Conservation (phyloP, 2,888 invertebrate species). For the Netelia melanura region DNA sequence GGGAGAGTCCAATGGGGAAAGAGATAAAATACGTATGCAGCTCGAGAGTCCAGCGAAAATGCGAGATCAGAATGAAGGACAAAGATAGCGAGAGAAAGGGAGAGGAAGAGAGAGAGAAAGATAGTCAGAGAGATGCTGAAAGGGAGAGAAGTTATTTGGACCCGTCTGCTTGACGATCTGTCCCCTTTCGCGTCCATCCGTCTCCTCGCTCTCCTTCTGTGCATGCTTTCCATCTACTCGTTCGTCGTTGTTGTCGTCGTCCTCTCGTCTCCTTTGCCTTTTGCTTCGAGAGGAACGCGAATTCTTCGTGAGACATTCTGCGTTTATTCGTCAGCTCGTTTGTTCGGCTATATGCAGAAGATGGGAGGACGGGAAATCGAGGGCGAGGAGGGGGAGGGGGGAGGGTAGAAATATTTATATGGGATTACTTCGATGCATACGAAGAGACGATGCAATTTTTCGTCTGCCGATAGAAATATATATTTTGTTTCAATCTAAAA, state of each 20-base stretch:
- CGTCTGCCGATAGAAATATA: not conserved
- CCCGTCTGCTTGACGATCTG: constrained; percentile 75
- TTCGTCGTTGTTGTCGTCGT: constrained; percentile 26
- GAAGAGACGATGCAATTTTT: not conserved
- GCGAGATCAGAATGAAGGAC: constrained; percentile 28
- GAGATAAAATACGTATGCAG: constrained; percentile 56
- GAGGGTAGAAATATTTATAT: constrained; percentile 1
- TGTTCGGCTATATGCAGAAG: constrained; percentile 67
- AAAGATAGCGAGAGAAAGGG: constrained; percentile 5
- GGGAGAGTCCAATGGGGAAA: constrained; percentile 50
- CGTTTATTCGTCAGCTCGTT: constrained; percentile 67
- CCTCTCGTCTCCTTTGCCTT: constrained; percentile 47
- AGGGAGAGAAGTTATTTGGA: constrained; percentile 75
- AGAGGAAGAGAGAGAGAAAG: constrained; percentile 48
- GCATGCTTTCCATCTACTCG: constrained; percentile 45
- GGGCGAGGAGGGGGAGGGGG: not conserved
- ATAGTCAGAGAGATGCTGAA: constrained; percentile 50
- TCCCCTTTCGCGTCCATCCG: constrained; percentile 70
- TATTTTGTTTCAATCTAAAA: not conserved
- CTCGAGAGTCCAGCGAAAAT: constrained; percentile 52
- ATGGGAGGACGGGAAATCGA: constrained; percentile 18
- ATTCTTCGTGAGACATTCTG: constrained; percentile 62
- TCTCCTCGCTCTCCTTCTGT: constrained; percentile 62
- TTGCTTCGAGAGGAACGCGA: constrained; percentile 57
- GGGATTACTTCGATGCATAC: constrained; percentile 45